phyloP scores from a whole-genome alignment of 2,113 vertebrate species.

The Pterocles burchelli region DNA sequence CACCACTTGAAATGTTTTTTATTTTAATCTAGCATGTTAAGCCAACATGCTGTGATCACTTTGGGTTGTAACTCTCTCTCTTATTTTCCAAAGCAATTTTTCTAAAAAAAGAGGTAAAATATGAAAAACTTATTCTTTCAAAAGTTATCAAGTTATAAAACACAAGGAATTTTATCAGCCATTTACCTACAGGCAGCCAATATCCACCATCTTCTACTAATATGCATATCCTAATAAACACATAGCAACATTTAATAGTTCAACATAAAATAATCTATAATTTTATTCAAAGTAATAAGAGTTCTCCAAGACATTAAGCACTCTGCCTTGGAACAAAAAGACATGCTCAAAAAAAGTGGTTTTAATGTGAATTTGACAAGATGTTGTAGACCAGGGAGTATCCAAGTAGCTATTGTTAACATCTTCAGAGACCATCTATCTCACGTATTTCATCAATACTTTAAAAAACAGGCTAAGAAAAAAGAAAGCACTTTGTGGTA shows the following conservation, averaged over 20 bases:
- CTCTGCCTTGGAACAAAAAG: not conserved
- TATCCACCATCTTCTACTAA: not conserved
- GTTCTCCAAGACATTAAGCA: not conserved
- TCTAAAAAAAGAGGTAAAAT: not conserved
- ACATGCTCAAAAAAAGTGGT: not conserved
- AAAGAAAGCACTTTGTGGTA: constrained; percentile 33
- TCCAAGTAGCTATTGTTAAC: not conserved
- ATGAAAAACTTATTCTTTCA: not conserved
- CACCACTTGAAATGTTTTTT: not conserved
- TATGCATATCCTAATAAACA: not conserved
- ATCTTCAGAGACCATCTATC: not conserved
- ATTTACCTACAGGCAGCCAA: not conserved
- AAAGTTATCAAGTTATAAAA: not conserved
- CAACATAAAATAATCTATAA: not conserved
- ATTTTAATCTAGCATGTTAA: not conserved
- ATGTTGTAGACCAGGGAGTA: not conserved
- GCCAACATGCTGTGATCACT: not conserved
- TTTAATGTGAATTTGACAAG: not conserved
- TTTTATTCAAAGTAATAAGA: not conserved
- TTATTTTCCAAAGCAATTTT: not conserved
- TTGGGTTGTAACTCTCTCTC: not conserved
- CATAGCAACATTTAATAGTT: not conserved
- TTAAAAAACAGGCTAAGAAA: not conserved
- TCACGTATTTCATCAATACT: not conserved
- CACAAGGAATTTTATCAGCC: not conserved